Percentiles rank a stretch among this genome's conserved stretches.
phyloP scores from a whole-genome alignment of 2,888 invertebrate genomes.

The Chelonus formosanus region DNA sequence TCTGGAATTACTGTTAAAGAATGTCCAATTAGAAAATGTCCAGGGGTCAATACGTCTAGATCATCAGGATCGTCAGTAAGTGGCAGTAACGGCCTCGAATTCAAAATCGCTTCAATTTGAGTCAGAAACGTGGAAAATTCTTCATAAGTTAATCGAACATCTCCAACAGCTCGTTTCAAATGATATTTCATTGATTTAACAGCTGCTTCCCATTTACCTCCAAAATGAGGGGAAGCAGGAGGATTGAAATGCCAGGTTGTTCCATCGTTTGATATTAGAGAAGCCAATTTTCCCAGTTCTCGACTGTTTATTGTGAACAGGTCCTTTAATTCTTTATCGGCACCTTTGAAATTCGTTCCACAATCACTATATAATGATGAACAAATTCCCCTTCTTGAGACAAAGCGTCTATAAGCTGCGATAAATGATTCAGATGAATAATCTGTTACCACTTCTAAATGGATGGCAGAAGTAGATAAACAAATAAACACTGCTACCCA shows the following conservation, averaged over 20 bases:
- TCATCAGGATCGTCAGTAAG: too few species aligned
- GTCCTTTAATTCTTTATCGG: slow-evolving; percentile 5
- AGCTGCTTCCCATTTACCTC: slow-evolving; percentile 50
- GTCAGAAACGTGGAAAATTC: too few species aligned
- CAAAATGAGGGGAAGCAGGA: slow-evolving; percentile 47
- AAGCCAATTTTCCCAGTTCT: neutral
- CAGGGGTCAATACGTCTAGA: neutral
- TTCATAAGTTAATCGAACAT: too few species aligned
- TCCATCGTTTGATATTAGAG: slow-evolving; percentile 28
- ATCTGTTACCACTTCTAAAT: too few species aligned
- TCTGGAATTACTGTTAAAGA: too few species aligned
- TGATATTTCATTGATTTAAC: slow-evolving; percentile 47
- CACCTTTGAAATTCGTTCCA: slow-evolving; percentile 1
- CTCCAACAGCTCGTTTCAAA: too few species aligned
- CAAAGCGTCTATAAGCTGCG: slow-evolving; percentile 41
- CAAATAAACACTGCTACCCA: slow-evolving; percentile 45
- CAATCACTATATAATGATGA: neutral
- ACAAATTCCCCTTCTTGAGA: slow-evolving; percentile 38
- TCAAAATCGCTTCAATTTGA: too few species aligned
- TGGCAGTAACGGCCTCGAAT: too few species aligned
- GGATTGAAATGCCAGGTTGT: slow-evolving; percentile 48
- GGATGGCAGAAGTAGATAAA: too few species aligned
- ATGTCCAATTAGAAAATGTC: too few species aligned
- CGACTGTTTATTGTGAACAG: neutral
- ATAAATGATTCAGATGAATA: too few species aligned